Conservation (phyloP, 2,797 vertebrate species). For the Arctocebus calabarensis region DNA sequence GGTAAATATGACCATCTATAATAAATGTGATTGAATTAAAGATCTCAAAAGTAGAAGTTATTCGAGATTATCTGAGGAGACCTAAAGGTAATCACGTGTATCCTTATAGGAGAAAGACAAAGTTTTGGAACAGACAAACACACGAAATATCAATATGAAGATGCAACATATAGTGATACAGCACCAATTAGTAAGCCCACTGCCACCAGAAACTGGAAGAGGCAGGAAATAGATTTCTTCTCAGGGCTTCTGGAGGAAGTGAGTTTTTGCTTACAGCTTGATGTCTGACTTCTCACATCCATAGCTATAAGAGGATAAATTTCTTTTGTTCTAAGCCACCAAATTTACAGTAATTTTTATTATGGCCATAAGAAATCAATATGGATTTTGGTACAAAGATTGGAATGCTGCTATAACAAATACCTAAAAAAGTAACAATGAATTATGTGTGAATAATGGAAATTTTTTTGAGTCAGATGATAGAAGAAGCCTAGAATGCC, state of each 20-base stretch:
- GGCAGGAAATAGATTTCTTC: neutral
- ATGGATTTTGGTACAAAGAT: neutral
- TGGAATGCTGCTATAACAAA: neutral
- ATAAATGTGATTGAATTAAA: neutral
- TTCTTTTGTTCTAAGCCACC: neutral
- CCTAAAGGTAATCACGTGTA: neutral
- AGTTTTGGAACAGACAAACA: neutral
- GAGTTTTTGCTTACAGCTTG: neutral
- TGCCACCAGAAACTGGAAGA: too few relatives aligned
- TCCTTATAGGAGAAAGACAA: neutral
- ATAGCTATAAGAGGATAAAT: neutral
- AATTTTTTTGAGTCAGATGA: neutral
- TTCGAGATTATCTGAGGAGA: neutral
- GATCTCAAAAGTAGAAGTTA: neutral
- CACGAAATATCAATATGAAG: neutral
- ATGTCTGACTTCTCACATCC: neutral
- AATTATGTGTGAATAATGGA: neutral
- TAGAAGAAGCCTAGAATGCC: neutral
- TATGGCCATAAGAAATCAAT: neutral
- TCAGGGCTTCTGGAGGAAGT: neutral
- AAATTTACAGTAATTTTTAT: neutral
- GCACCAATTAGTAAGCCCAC: neutral
- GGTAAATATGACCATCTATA: neutral
- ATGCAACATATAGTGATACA: neutral
- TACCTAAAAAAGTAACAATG: neutral